Evolutionary conservation across 92 coral and sea anemone species (phyloP).

Genomic region (Porites cylindrica): DNA sequence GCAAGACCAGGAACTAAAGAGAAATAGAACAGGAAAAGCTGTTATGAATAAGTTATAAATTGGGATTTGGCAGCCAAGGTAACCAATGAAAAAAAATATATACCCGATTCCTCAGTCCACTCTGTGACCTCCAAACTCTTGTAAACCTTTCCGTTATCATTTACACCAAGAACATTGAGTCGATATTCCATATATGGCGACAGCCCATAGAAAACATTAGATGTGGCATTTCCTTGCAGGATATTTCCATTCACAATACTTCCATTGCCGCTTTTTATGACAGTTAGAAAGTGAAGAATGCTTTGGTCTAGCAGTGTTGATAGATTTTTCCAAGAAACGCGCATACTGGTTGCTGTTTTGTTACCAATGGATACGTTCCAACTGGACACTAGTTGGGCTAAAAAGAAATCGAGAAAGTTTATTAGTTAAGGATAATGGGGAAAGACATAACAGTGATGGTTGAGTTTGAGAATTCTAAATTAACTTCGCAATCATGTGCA

Average conservation of each 20-base stretch:
- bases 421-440: too few relatives aligned
- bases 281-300: neutral
- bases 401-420: neutral
- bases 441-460: too few relatives aligned
- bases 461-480: too few relatives aligned
- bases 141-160: neutral
- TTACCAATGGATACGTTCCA: conserved; percentile 2
- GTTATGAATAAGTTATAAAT: neutral
- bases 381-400: neutral
- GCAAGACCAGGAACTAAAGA: conserved; percentile 11
- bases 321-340: neutral
- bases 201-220: conserved; percentile 1
- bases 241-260: neutral
- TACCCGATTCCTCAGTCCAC: conserved; percentile 19
- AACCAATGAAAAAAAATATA: too few relatives aligned
- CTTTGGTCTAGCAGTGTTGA: neutral
- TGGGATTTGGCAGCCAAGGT: too few relatives aligned
- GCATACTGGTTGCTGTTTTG: neutral
- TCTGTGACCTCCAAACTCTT: neutral
- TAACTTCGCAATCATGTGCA: too few relatives aligned
- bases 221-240: neutral
- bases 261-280: conserved; percentile 1
- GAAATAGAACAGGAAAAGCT: neutral
- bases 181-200: neutral
- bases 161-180: neutral